These are phyloP conservation scores for Heliornis fulica DNA, from an alignment of 2,113 vertebrate species.

Conservation along the genomic window DNA sequence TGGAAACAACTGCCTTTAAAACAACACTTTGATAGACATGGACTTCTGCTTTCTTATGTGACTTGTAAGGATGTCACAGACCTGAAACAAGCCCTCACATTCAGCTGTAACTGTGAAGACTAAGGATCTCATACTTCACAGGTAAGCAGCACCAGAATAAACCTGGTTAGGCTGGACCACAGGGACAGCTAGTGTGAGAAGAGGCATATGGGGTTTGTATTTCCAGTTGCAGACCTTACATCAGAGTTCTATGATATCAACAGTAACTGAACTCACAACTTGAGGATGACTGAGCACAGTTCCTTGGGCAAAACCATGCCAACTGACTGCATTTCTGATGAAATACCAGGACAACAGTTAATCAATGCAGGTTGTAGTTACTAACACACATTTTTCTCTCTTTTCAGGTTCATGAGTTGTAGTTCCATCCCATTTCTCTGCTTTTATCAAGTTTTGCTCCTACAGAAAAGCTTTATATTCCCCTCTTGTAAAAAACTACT, in stretches of 20 bases:
- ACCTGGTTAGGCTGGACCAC: accelerated
- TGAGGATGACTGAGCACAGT: neutral
- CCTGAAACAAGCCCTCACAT: neutral
- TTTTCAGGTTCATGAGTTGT: neutral
- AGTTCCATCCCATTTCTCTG: neutral
- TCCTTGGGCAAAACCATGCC: neutral
- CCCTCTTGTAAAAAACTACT: neutral
- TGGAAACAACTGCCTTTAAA: neutral
- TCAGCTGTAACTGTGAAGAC: neutral
- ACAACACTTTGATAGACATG: neutral
- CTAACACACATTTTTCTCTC: neutral
- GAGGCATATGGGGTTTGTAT: too few species aligned
- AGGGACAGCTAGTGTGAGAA: neutral
- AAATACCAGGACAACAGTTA: neutral
- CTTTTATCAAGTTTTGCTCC: neutral
- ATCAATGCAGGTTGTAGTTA: neutral
- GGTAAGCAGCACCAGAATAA: neutral
- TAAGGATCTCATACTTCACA: neutral
- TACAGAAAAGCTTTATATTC: neutral
- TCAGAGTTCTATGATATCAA: neutral
- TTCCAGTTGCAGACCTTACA: too few species aligned
- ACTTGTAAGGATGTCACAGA: neutral
- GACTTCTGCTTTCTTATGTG: neutral
- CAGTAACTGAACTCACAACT: neutral
- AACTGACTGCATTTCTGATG: neutral